Evolutionary conservation across 2,113 vertebrate species (phyloP).

Genomic region (Terrapene triunguis): DNA sequence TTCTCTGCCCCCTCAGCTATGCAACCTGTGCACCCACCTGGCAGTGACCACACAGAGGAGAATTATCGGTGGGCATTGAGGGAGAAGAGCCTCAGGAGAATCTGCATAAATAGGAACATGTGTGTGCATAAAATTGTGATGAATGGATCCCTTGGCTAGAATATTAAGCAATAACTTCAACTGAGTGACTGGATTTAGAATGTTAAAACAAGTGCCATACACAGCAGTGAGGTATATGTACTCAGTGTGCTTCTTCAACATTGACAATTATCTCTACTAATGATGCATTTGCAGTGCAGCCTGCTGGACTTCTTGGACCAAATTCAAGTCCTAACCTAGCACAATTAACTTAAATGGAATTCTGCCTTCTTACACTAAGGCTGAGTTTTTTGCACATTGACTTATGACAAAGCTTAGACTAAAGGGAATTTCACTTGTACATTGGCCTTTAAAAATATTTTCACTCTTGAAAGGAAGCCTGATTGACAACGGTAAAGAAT

Average conservation of each 20-base stretch:
- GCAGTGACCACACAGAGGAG: neutral
- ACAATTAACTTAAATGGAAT: neutral
- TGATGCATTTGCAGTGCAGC: neutral
- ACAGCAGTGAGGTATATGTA: neutral
- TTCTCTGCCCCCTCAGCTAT: neutral
- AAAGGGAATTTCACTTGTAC: conserved; percentile 13
- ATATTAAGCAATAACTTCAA: neutral
- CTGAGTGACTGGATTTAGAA: neutral
- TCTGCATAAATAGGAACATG: neutral
- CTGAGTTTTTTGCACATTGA: neutral
- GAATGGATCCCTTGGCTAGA: neutral
- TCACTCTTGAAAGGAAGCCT: conserved; percentile 48
- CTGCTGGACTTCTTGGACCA: neutral
- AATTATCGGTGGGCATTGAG: neutral
- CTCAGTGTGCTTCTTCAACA: neutral
- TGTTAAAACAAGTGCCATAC: neutral
- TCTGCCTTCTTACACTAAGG: neutral
- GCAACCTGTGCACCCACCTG: neutral
- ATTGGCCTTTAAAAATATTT: conserved; percentile 43
- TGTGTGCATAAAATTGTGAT: neutral
- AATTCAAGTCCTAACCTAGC: neutral
- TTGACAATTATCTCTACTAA: neutral
- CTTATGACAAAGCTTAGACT: conserved; percentile 1
- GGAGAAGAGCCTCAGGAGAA: neutral
- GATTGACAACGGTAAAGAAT: conserved; percentile 18